These are phyloP conservation scores for Xestia xanthographa DNA, from an alignment of 2,888 invertebrate genomes.

Conservation along the genomic window DNA sequence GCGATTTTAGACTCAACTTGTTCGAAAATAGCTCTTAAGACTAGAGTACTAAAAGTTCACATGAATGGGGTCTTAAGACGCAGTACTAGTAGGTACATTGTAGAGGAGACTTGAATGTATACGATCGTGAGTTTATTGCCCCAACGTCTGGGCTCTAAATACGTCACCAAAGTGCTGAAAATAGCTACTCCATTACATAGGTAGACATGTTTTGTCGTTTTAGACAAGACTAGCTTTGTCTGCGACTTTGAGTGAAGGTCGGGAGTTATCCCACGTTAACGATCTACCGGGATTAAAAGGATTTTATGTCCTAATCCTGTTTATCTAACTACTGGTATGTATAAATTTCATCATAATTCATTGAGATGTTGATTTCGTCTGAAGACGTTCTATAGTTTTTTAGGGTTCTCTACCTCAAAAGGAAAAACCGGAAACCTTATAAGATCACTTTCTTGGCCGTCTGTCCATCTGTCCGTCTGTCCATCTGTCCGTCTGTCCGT, in stretches of 20 bases:
- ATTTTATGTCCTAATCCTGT: not conserved
- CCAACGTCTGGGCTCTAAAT: slow-evolving; percentile 42
- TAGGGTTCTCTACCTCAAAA: too few species aligned
- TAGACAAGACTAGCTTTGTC: not conserved
- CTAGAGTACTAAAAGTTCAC: slow-evolving; percentile 26
- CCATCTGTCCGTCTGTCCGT: too few species aligned
- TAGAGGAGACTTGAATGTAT: slow-evolving; percentile 27
- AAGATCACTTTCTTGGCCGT: too few species aligned
- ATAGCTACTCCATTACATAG: slow-evolving; percentile 27
- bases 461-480: too few species aligned
- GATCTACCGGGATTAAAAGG: not conserved
- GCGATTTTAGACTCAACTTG: slow-evolving; percentile 19
- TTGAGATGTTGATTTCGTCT: not conserved
- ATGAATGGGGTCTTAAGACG: slow-evolving; percentile 39
- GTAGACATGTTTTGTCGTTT: slow-evolving; percentile 6
- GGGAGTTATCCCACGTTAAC: not conserved
- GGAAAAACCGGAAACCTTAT: too few species aligned
- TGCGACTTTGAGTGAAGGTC: not conserved
- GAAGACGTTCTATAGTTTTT: not conserved
- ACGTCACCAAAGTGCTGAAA: slow-evolving; percentile 42
- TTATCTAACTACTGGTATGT: too few species aligned
- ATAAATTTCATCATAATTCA: not conserved
- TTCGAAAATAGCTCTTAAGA: slow-evolving; percentile 36
- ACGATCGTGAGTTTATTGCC: slow-evolving; percentile 49
- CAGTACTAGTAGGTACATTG: slow-evolving; percentile 20